Conservation (phyloP, 2,113 vertebrate species). For the Pomatostomus ruficeps region DNA sequence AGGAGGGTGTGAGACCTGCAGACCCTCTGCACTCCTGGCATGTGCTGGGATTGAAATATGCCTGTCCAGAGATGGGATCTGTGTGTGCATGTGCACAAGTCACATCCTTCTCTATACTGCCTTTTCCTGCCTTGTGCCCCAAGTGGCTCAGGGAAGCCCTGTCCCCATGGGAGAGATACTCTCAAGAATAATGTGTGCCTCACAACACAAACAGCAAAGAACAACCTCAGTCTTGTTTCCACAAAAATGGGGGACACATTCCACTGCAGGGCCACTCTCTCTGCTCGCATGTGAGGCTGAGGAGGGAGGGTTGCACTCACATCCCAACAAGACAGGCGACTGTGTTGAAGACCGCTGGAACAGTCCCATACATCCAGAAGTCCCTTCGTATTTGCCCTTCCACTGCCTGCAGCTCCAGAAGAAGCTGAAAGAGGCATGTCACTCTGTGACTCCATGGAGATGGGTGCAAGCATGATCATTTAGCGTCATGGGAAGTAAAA, state of each 20-base stretch:
- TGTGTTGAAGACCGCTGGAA: not conserved
- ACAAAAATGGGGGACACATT: not conserved
- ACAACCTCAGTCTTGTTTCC: not conserved
- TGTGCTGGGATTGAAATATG: accelerated
- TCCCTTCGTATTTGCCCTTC: not conserved
- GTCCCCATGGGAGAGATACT: not conserved
- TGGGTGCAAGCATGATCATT: not conserved
- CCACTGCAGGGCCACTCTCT: accelerated
- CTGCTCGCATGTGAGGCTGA: accelerated
- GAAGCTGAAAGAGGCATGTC: not conserved
- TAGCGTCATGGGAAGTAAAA: not conserved
- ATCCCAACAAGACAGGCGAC: not conserved
- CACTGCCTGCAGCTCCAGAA: not conserved
- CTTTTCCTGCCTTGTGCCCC: not conserved
- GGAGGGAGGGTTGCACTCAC: not conserved
- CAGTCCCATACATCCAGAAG: not conserved
- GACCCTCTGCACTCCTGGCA: accelerated
- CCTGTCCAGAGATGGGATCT: not conserved
- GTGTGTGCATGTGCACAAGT: too few species aligned
- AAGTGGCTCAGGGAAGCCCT: not conserved
- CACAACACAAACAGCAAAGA: not conserved
- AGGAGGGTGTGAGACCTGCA: not conserved
- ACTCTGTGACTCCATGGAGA: not conserved
- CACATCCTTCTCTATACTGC: too few species aligned
- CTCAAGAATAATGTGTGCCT: not conserved